Conservation (phyloP, 2,888 invertebrate genomes). For the Perizoma affinitatum region DNA sequence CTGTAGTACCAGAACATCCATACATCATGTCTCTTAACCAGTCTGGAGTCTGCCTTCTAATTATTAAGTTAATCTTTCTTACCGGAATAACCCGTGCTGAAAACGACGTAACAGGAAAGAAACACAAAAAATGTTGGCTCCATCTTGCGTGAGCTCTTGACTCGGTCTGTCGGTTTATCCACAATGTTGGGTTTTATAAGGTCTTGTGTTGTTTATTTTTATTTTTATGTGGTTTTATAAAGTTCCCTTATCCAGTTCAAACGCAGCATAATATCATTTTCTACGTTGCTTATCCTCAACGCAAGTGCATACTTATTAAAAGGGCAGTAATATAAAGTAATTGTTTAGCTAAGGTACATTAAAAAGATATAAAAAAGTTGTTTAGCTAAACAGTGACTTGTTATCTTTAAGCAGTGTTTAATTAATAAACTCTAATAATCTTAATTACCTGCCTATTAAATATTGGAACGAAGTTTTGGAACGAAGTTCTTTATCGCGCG, state of each 20-base stretch:
- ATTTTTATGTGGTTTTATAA: not conserved
- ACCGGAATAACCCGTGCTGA: slow-evolving; percentile 32
- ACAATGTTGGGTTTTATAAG: slow-evolving; percentile 24
- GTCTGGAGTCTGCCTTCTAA: too few relatives aligned
- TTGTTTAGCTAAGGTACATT: too few relatives aligned
- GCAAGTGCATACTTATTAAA: not conserved
- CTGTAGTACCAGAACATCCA: too few relatives aligned
- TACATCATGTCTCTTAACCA: too few relatives aligned
- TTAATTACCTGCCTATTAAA: too few relatives aligned
- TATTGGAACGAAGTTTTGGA: too few relatives aligned
- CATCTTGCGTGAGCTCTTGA: slow-evolving; percentile 35
- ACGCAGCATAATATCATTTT: slow-evolving; percentile 6
- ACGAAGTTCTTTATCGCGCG: too few relatives aligned
- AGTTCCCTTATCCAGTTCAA: slow-evolving; percentile 9
- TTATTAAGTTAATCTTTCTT: slow-evolving; percentile 16
- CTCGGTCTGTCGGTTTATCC: slow-evolving; percentile 20
- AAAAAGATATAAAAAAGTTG: too few relatives aligned
- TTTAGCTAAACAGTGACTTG: too few relatives aligned
- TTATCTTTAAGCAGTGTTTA: too few relatives aligned
- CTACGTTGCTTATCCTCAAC: not conserved
- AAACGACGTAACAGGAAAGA: slow-evolving; percentile 35
- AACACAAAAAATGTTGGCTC: slow-evolving; percentile 27
- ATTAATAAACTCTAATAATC: too few relatives aligned
- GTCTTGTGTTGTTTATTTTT: slow-evolving; percentile 1
- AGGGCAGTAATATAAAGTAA: too few relatives aligned